Base-by-base conservation (phyloP, 2,888 invertebrate genomes). In the Cephonodes hylas region DNA sequence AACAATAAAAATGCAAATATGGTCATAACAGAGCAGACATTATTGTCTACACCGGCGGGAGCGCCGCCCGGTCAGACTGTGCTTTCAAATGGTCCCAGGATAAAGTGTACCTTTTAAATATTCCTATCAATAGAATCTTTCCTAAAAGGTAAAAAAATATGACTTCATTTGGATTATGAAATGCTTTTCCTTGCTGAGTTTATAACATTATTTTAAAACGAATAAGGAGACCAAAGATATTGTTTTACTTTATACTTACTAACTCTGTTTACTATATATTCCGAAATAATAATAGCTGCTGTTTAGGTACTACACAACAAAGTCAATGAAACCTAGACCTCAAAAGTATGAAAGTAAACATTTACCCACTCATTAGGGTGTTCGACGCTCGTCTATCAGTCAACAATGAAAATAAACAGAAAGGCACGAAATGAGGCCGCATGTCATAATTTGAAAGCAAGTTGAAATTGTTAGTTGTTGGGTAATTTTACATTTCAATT, bases 1-100 rank as follows among this genome's bases (percentile, higher is more conserved):
- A 76, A 79, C 78, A 82, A 86, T 86, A 84, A 82, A 87, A 83
- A 88, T 86, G 83, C 77, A 82, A 86, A 88, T 85, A 85, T 82
- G 79, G 85, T 84, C 81, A 84, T 82, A 79, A 81, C 74, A 69
- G 75, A 68, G 73, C 81, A 84, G 85, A 85, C 84, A 78, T 81
- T 79, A 86, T 84, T 85, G 85, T 84, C 78, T 66, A 74, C 68
- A 71, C 80, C 81, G 81, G 80, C 85, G 79, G 81, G 80, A 18
- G 81, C 77, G 80, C 81, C 81, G 81, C 74, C 78, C 80, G 79
- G 82, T 81, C 75, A 74, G 76, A 74, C 72, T 71, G 67, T 67
- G 71, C 72, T 72, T 74, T 77, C 67, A 68, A 75, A 75, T 72
- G 79, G 79, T 74, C 74, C 73, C 70, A 71, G 73, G 66, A 75